These are phyloP conservation scores for Semaprochilodus insignis DNA, from an alignment of 2,797 vertebrate genomes.

Conservation along the genomic window DNA sequence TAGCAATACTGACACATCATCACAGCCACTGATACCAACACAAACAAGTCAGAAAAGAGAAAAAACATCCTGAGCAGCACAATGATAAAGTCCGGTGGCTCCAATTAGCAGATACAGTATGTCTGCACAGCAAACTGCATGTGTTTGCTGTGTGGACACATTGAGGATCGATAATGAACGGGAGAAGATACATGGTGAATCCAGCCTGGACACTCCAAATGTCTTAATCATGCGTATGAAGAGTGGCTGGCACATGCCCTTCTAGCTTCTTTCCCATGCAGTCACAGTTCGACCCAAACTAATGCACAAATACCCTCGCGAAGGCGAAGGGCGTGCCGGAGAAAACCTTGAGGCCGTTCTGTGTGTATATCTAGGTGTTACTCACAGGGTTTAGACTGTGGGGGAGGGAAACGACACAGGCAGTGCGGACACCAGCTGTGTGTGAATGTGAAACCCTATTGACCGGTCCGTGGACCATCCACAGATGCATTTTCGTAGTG, in stretches of 20 bases:
- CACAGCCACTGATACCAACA: background rate
- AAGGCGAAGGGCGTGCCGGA: conserved; percentile 32
- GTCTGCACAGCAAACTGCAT: background rate
- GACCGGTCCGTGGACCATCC: background rate
- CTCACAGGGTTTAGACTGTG: conserved; percentile 29
- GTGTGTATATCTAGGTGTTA: conserved; percentile 42
- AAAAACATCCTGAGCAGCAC: conserved; percentile 29
- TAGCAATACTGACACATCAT: conserved; percentile 18
- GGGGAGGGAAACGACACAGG: conserved; percentile 14
- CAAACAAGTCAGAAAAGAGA: background rate
- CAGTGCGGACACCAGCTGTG: conserved; percentile 42
- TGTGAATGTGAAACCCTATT: conserved; percentile 54
- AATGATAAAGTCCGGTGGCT: conserved; percentile 8
- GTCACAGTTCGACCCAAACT: conserved; percentile 10
- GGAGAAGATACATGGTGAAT: conserved; percentile 5
- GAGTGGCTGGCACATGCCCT: conserved; percentile 30
- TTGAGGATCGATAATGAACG: background rate
- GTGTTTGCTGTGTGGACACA: conserved; percentile 20
- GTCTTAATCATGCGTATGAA: conserved; percentile 50
- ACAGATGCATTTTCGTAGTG: background rate
- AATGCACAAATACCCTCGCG: conserved; percentile 2
- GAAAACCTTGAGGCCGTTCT: conserved; percentile 35
- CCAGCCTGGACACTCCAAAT: conserved; percentile 37
- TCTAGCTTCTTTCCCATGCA: conserved; percentile 19
- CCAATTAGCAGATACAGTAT: background rate